Evolutionary conservation across 2,888 invertebrate species (phyloP), one percentile per base, ranked within the genome.

Genomic region (Pogonocherus hispidulus): DNA sequence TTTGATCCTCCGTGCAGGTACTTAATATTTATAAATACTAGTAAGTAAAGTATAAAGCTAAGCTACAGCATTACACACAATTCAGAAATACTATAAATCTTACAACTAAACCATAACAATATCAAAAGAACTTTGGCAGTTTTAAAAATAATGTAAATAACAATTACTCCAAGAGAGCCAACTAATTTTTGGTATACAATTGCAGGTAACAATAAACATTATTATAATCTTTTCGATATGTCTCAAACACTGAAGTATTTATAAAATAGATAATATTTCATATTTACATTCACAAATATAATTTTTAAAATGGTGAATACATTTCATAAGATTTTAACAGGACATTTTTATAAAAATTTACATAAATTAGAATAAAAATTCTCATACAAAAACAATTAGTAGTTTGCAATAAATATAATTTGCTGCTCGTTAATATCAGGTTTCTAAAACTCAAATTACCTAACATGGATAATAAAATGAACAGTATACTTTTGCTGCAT

Each of bases 181-280:
- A 35, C 20, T 19, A 55, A 35, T 19, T 23, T 51, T 51, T 23
- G 27, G 32, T 51, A 62, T 32, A 62, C 51, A 35, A 41, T 32
- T 35, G 46, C 35, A 35, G 47, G 14, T 49, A 51, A 62, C 37
- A 72, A 73, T 64, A 70, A 70, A 64, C 69, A 70, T 64, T 60
- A 46, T 54, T 63, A 60, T 63, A 68, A 67, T 54, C 51, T 60
- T 52, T 59, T 72, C 76, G 76, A 76, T 76, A 75, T 76, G 76
- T 76, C 66, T 52, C 66, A 73, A 75, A 75, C 72, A 63, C 66
- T 67, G 59, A 72, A 73, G 41, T 70, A 27, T 65, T 64, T 60
- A 69, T 57, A 70, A 70, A 67, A 70, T 73, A 71, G 68, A 71
- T 70, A 74, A 68, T 51, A 62, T 62, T 62, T 68, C 51, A 71